Evolutionary conservation across 1,140 invertebrate species (phyloP), one percentile per base, ranked within the genome.

Genomic region (Branchinecta lynchi): DNA sequence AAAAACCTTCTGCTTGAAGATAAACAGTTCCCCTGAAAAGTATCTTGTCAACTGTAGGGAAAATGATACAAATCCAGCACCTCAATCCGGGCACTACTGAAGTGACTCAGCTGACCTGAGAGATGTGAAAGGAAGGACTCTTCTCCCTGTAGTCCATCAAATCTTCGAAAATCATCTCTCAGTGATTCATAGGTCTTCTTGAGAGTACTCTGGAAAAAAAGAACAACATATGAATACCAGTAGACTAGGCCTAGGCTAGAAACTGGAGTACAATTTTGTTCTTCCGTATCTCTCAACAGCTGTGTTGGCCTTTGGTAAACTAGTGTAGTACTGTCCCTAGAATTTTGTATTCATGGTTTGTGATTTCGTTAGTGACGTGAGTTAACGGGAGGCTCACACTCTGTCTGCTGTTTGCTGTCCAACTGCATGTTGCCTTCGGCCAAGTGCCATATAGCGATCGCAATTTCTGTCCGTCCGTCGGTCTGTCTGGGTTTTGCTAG

Each of bases 81-180:
- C 12, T 60, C 51, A 60, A 60, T 20, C 51, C 51, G 2, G 17
- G 51, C 51, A 60, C 12, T 20, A 60, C 51, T 15, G 17, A 60
- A 60, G 17, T 60, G 51, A 60, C 51, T 60, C 51, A 60, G 51
- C 17, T 60, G 51, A 60, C 51, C 51, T 15, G 51, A 60, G 12
- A 60, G 51, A 20, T 60, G 51, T 15, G 51, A 60, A 60, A 60
- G 51, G 17, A 60, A 60, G 17, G 51, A 60, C 12, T 20, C 51
- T 15, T 60, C 51, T 15, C 17, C 17, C 12, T 60, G 51, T 60
- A 60, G 17, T 12, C 51, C 51, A 60, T 60, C 51, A 60, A 60
- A 15, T 60, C 51, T 60, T 60, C 51, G 12, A 60, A 60, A 60
- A 60, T 60, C 51, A 60, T 60, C 51, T 15, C 51, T 12, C 51